Evolutionary conservation across 2,888 invertebrate genomes (phyloP), one percentile per base, ranked within the genome.

Genomic region (Cacoxenus indagator): DNA sequence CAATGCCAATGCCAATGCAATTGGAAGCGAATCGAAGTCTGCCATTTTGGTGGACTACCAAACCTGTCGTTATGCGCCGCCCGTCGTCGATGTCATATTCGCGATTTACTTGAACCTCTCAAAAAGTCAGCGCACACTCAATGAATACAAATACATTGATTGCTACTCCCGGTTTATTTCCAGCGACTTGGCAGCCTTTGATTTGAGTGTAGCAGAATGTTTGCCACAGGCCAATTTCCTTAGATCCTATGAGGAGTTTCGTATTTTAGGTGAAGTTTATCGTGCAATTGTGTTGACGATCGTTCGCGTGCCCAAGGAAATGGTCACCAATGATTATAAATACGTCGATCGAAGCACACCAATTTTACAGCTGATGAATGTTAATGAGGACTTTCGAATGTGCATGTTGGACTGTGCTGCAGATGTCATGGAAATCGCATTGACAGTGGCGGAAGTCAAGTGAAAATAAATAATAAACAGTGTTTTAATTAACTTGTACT

Each of bases 31-130:
- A 4, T 43, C 69, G 2, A 59, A 64, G 0, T 65, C 82, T 0
- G 84, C 80, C 4, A 22, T 87, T 1, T 74, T 88, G 1, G 81
- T 88, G 0, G 88, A 88, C 64, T 88, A 78, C 73, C 88, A 88
- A 70, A 85, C 84, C 2, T 82, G 82, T 57, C 82, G 85, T 19
- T 86, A 87, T 69, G 71, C 79, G 55, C 87, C 87, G 0, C 83
- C 88, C 1, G 82, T 85, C 4, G 78, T 85, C 17, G 88, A 88
- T 72, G 74, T 88, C 0, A 72, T 84, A 6, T 81, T 85, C 11
- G 75, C 79, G 6, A 70, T 87, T 14, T 85, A 84, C 67, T 73
- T 88, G 69, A 87, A 86, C 74, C 70, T 85, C 2, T 67, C 70
- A 3, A 69, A 70, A 8, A 14, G 43, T 2, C 51, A 74, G 8